phyloP scores from a whole-genome alignment of 2,888 invertebrate genomes.

The Sphaerophoria taeniata region DNA sequence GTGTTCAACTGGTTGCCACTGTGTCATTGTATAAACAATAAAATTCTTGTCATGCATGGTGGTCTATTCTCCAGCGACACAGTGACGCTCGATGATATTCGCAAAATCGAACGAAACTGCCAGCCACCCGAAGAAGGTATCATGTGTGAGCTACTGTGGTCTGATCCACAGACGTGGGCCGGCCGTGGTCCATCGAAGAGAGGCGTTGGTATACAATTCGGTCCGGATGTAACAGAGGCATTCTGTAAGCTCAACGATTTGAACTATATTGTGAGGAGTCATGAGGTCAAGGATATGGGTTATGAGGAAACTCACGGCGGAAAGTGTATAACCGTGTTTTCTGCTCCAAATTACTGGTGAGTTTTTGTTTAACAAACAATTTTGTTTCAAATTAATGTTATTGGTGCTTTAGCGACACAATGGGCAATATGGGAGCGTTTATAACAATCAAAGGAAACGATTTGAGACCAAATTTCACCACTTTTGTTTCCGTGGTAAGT shows the following conservation, averaged over 20 bases:
- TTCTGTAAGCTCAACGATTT: constrained; percentile 94
- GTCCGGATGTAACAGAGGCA: constrained; percentile 96
- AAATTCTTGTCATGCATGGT: constrained; percentile 96
- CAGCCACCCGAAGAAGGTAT: constrained; percentile 98
- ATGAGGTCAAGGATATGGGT: constrained; percentile 98
- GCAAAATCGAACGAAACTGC: constrained; percentile 93
- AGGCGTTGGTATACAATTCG: constrained; percentile 99
- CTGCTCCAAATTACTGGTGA: constrained; percentile 99
- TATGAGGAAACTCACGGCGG: constrained; percentile 98
- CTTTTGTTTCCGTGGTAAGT: constrained; percentile 97
- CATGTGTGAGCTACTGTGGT: constrained; percentile 99
- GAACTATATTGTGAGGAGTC: constrained; percentile 97
- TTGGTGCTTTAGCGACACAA: constrained; percentile 91
- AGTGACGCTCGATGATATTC: constrained; percentile 96
- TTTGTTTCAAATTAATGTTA: background rate
- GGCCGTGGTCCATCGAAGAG: constrained; percentile 97
- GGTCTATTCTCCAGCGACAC: constrained; percentile 97
- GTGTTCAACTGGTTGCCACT: constrained; percentile 99
- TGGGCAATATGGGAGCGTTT: constrained; percentile 99
- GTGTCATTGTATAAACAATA: constrained; percentile 96
- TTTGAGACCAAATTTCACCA: constrained; percentile 94
- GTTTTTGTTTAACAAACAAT: constrained; percentile 6
- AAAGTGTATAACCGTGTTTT: constrained; percentile 99
- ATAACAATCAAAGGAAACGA: constrained; percentile 96
- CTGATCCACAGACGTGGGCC: constrained; percentile 95